Evolutionary conservation across 2,797 vertebrate species (phyloP).

Genomic region (Merluccius polli): DNA sequence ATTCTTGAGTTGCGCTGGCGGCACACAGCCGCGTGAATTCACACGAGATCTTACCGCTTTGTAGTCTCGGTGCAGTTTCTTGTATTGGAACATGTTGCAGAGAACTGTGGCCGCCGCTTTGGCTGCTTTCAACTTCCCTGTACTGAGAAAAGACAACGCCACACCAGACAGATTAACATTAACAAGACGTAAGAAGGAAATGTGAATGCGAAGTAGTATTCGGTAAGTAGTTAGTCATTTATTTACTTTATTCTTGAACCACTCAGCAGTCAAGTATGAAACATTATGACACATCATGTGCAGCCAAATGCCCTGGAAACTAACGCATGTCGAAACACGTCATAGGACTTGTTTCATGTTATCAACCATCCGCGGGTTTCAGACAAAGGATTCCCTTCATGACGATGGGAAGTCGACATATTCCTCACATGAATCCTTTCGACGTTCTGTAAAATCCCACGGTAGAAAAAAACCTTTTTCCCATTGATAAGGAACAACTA

Average conservation of each 20-base stretch:
- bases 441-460: not conserved
- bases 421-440: not conserved
- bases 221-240: no score
- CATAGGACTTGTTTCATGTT: not conserved
- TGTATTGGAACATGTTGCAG: constrained; percentile 94
- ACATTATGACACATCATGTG: not conserved
- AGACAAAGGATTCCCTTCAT: not conserved
- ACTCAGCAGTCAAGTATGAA: not conserved
- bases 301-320: not conserved
- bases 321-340: not conserved
- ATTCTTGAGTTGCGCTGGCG: not conserved
- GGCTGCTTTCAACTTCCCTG: constrained; percentile 70
- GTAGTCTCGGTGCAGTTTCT: constrained; percentile 86
- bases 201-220: not conserved
- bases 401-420: not conserved
- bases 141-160: constrained; percentile 57
- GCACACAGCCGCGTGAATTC: not conserved
- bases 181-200: not conserved
- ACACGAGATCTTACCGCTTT: constrained; percentile 66
- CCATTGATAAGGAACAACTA: constrained; percentile 38
- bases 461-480: not conserved
- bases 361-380: not conserved
- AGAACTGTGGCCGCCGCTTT: constrained; percentile 86
- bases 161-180: not conserved
- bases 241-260: not conserved